Percentiles rank a stretch among this genome's conserved stretches.
Evolutionary conservation across 2,797 vertebrate species (phyloP).

Genomic region (Siniperca obscura): DNA sequence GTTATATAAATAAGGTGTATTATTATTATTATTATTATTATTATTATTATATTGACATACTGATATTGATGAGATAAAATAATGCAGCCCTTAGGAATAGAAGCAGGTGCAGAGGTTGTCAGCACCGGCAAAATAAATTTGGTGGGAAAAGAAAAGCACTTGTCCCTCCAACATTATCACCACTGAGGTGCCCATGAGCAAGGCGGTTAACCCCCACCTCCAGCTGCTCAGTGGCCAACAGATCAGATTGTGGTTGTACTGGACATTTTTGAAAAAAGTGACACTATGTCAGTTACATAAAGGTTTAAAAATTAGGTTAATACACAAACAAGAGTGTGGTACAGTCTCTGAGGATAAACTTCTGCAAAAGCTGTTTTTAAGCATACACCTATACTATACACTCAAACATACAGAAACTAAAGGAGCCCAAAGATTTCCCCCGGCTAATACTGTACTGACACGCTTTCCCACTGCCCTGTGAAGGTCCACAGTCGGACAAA

Average conservation of each 20-base stretch:
- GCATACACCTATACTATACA: not conserved
- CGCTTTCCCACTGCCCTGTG: slow-evolving; percentile 34
- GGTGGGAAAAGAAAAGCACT: not conserved
- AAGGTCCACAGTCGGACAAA: slow-evolving; percentile 41
- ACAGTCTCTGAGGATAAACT: not conserved
- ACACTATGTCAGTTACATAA: not conserved
- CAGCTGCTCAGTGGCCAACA: not conserved
- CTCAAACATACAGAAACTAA: not conserved
- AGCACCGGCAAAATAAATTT: not conserved
- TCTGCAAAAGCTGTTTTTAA: not conserved
- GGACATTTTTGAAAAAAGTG: not conserved
- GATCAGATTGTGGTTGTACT: not conserved
- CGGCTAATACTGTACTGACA: slow-evolving; percentile 39
- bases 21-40: not conserved
- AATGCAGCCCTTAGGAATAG: not conserved
- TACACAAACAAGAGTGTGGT: not conserved
- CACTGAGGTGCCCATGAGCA: not conserved
- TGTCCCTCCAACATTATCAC: not conserved
- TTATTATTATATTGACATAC: not conserved
- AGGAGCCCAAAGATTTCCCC: slow-evolving; percentile 11
- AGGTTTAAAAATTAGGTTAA: not conserved
- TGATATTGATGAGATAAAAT: not conserved
- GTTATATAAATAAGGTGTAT: not conserved
- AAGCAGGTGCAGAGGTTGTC: not conserved
- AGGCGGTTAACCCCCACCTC: not conserved